Base-by-base conservation (phyloP, 2,797 vertebrate genomes). In the Takifugu rubripes region DNA sequence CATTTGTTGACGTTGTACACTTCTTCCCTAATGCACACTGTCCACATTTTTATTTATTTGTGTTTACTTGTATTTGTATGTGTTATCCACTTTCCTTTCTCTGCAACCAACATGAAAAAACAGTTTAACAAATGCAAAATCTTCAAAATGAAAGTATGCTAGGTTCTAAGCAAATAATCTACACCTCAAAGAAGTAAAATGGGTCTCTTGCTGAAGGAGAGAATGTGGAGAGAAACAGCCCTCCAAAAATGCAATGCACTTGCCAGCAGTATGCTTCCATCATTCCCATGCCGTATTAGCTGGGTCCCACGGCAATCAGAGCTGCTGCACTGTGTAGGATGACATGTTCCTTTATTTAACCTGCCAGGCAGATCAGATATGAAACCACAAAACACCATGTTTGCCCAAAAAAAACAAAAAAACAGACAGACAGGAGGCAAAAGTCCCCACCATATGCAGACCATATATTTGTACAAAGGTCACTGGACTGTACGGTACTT, bases 261-360 rank as follows among this genome's bases (percentile, higher is more conserved):
- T 81, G 85, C 83, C 86, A 93, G 94, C 92, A 87, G 92, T 92
- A 93, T 95, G 95, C 93, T 96, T 97, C 92, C 90, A 92, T 94
- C 94, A 94, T 95, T 90, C 92, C 91, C 88, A 80, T 75, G 91
- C 82, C 86, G 88, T 92, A 92, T 91, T 93, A 95, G 92, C 93
- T 93, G 76, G 86, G 89, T 93, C 83, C 83, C 91, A 92, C 85
- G 88, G 93, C 93, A 92, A 90, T 91, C 92, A 92, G 93, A 88
- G 85, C 90, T 92, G 89, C 86, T 89, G 86, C 91, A 91, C 89
- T 90, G 90, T 91, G 84, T 90, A 84, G 81, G 88, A 90, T 88
- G 85, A 88, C 89, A 89, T 89, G 85, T 82, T 75, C 51, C 52
- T 54, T 21, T 48, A 29, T 58, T 36, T 45, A 48, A 57, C 59